Percentiles rank a stretch among this genome's conserved stretches.
Evolutionary conservation across 2,113 vertebrate genomes (phyloP).

Genomic region (Macaca fascicularis): T2T-MFA8v1.1 NC_088381.1:160451001-160451500

Average conservation of each 20-base stretch:
- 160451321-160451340: too few relatives aligned
- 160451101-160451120: fast-evolving
- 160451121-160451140: fast-evolving
- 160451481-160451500: neutral
- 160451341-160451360: neutral
- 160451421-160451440: neutral
- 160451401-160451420: neutral
- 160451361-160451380: neutral
- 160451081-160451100: neutral
- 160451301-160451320: too few relatives aligned
- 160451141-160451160: neutral
- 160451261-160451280: neutral
- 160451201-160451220: fast-evolving
- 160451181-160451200: neutral
- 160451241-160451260: neutral
- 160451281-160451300: neutral
- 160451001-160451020: neutral
- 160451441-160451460: neutral
- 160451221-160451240: neutral
- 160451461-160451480: neutral
- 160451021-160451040: neutral
- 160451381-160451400: neutral
- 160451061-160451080: neutral
- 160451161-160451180: neutral
- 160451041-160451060: fast-evolving